Evolutionary conservation across 2,888 invertebrate species (phyloP), one percentile per base, ranked within the genome.

Genomic region (Blera fallax): DNA sequence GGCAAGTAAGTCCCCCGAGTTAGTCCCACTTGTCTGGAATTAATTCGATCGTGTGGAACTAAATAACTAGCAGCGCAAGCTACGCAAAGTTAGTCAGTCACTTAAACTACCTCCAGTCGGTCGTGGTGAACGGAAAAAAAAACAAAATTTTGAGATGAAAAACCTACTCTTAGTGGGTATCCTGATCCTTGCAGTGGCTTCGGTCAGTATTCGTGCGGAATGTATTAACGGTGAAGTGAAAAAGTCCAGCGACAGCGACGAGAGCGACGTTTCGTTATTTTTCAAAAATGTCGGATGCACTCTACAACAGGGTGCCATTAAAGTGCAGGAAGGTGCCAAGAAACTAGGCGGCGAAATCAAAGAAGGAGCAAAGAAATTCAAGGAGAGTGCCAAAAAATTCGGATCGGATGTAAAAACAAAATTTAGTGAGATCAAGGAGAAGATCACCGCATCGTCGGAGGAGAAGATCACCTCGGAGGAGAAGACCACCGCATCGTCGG

Each of bases 261-360:
- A 91, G 69, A 90, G 89, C 54, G 89, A 90, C 21, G 89, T 91
- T n/a, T 87, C 89, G 3, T 88, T 89, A 18, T 89, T 91, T 58
- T 89, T 91, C 29, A 90, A 90, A 74, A 90, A 87, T 48, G 88
- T 91, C 7, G 91, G 91, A 10, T 91, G 91, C 34, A 88, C 89
- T 72, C 88, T 91, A 18, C 90, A 91, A 69, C 89, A 89, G 10
- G 88, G 90, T 0, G 91, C 90, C 7, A 88, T 87, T 40, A 90
- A 90, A 54, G 88, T 90, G 1, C 88, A 89, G 10, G 90, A 90
- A 34, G 89, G 90, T 73, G 90, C 91, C 14, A 90, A 91, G 72
- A 89, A 90, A 37, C 14, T 91, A 6, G 90, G 91, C 60, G 87
- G 78, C 18, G 90, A 91, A 5, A 87, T 91, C 11, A 90, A 90